Base-by-base conservation (phyloP, 2,113 vertebrate genomes). In the Scartelaos histophorus region DNA sequence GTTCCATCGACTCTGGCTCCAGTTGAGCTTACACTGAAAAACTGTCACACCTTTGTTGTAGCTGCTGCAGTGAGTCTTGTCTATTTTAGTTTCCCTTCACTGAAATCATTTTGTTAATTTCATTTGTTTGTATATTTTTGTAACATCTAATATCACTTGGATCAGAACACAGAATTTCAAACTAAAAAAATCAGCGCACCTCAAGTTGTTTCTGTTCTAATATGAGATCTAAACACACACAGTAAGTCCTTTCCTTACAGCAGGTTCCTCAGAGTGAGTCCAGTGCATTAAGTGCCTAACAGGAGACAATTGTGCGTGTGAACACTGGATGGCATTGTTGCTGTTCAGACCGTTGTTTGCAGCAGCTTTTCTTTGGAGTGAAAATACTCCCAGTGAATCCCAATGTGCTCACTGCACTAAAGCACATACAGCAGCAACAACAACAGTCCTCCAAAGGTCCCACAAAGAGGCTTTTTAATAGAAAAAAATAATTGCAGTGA, bases 291-390 rank as follows among this genome's bases (percentile, higher is more conserved):
- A 21, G 49, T 46, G 65, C 54, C 38, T n/a, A 66, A 22, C 51
- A 13, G 54, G 70, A 73, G 70, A 73, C 57, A 90, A 87, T 89
- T 79, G 88, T 79, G 21, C 71, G 38, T 29, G 70, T 86, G 85
- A 88, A 88, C 91, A 92, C 91, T 92, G 88, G 90, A 86, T 86
- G 91, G 87, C 89, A 89, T 90, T 89, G 85, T 92, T 92, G 91
- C 86, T 87, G 87, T 89, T 87, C 81, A 87, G 58, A 13, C 75
- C 66, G 53, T 57, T 68, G 75, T 83, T 85, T 83, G 53, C 76
- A 84, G 81, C 80, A 51, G 62, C 1, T 13, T 43, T 58, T 69
- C 46, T 53, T 69, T 79, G 74, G 49, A 73, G 35, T 54, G 76
- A 25, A 3, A 17, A 43, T 54, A 34, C 46, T 70, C 43, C 22